phyloP scores from a whole-genome alignment of 2,797 vertebrate species.

The Hafferia zeledoni region DNA sequence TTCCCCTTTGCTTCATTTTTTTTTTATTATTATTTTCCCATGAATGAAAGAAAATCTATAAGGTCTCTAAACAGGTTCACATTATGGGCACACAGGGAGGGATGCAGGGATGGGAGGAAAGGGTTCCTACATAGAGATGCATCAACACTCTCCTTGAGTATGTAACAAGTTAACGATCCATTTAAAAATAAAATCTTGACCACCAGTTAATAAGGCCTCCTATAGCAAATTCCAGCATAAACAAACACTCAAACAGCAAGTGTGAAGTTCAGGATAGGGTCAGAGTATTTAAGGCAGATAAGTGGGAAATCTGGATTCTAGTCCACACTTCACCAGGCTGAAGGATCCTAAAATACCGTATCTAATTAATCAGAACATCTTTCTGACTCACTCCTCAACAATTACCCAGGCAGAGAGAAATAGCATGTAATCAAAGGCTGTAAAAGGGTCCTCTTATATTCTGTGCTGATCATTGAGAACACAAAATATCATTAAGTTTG shows the following conservation, averaged over 20 bases:
- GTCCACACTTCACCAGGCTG: conserved; percentile 44
- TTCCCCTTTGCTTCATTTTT: not conserved
- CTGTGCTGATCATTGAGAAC: conserved; percentile 25
- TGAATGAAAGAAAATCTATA: conserved; percentile 5
- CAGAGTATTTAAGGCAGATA: conserved; percentile 50
- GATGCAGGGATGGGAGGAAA: not conserved
- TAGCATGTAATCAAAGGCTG: conserved; percentile 59
- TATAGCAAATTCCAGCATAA: conserved; percentile 66
- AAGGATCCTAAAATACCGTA: conserved; percentile 67
- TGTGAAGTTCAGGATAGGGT: conserved; percentile 41
- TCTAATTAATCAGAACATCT: conserved; percentile 76
- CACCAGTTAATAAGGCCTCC: conserved; percentile 65
- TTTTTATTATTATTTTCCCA: not conserved
- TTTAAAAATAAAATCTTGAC: conserved; percentile 76
- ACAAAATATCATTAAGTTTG: conserved; percentile 18
- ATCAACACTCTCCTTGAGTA: conserved; percentile 4
- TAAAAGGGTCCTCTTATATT: conserved; percentile 47
- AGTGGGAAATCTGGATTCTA: conserved; percentile 72
- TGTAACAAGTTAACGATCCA: conserved; percentile 61
- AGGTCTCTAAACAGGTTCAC: conserved; percentile 22
- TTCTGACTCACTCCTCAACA: conserved; percentile 69
- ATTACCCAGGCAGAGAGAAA: conserved; percentile 71
- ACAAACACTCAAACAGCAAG: conserved; percentile 57
- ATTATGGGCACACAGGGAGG: not conserved
- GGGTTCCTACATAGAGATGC: not conserved